Percentiles rank a stretch among this genome's conserved stretches.
phyloP scores from a whole-genome alignment of 2,113 vertebrate genomes.

The Lagopus muta region DNA sequence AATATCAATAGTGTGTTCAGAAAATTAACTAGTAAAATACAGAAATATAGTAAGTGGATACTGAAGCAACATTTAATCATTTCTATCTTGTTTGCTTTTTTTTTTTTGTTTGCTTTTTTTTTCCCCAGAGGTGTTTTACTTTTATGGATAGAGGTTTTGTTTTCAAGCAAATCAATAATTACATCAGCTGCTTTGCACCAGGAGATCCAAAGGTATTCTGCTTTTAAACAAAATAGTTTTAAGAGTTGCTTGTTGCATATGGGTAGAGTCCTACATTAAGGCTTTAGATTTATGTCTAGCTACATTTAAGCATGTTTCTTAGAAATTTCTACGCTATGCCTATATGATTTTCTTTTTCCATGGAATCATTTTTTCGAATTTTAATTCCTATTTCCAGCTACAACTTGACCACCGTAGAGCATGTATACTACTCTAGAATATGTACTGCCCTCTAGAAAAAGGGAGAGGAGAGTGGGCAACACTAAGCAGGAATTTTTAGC shows the following conservation, averaged over 20 bases:
- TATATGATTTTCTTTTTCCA: not conserved
- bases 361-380: not conserved
- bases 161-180: conserved; percentile 99
- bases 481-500: not conserved
- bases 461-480: not conserved
- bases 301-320: not conserved
- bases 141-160: conserved; percentile 98
- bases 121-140: conserved; percentile 92
- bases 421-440: not conserved
- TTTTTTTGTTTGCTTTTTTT: not conserved
- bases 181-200: conserved; percentile 93
- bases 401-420: not conserved
- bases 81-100: conserved; percentile 1
- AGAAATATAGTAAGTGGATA: not conserved
- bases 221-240: conserved; percentile 1
- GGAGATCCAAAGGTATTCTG: conserved; percentile 92
- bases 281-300: not conserved
- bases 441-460: not conserved
- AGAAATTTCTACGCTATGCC: not conserved
- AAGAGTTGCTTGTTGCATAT: not conserved
- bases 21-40: not conserved
- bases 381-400: not conserved
- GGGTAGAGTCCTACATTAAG: not conserved
- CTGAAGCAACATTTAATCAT: not conserved
- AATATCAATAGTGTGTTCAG: not conserved